Base-by-base conservation (phyloP, 1,140 invertebrate species). In the Diachasma alloeum region DNA sequence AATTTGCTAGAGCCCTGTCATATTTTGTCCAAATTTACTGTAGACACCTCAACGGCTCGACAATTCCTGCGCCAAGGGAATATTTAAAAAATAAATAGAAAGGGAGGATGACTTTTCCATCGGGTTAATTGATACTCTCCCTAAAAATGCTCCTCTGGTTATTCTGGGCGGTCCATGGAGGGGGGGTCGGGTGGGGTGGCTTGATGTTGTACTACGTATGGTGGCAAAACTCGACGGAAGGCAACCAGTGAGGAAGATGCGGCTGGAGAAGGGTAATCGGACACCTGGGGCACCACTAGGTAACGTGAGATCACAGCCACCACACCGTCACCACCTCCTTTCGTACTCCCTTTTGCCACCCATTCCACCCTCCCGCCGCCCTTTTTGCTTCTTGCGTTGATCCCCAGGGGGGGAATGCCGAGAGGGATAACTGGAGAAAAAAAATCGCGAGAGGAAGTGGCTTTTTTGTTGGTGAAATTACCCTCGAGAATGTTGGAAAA, bases 191-290 rank as follows among this genome's bases (percentile, higher is more conserved):
- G 17, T 46, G 71, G 39, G 48, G 66, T 17, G 68, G 13, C 19
- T 53, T 53, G 44, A 46, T 46, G 44, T 46, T 46, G 44, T 46
- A 46, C 44, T 46, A 42, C 42, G 78, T 69, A 71, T 68, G 67
- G 37, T 22, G 46, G 63, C 77, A 67, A 74, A 48, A 73, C 74
- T 76, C 5, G 48, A 63, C 59, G 76, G 46, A 36, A 44, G 53
- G 13, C 22, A 66, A 69, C 36, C 36, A 48, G 56, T 59, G 19
- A 63, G 11, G 53, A 36, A 71, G 67, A 42, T 31, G 19, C 10
- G 42, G 36, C 26, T 11, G 37, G 22, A 15, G 72, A 66, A 74
- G 63, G 26, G 74, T 78, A 72, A 81, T n/a, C 74, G 77, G 59
- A 63, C 59, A 63, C 59, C 24, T 31, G 53, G 53, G 44, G 11